These are phyloP conservation scores for Leptobrachium leishanense DNA, from an alignment of 2,113 vertebrate species.

Conservation along the genomic window DNA sequence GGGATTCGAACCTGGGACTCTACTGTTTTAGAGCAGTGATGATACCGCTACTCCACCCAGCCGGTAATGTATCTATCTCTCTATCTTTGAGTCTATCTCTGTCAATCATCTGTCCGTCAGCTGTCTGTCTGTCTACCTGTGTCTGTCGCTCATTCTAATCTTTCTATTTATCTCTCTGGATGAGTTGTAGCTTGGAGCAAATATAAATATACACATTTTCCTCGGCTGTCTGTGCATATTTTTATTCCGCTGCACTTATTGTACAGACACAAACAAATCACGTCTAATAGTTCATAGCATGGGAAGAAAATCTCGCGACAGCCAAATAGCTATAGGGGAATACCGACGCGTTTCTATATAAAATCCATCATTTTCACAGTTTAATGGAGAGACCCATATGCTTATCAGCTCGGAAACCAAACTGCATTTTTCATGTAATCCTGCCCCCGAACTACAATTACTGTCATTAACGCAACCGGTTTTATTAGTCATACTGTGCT, in stretches of 20 bases:
- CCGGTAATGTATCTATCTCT: no score
- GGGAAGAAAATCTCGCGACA: constrained; percentile 3
- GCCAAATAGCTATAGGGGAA: constrained; percentile 32
- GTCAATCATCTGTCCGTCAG: no score
- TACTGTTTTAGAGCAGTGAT: no score
- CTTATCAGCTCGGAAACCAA: constrained; percentile 19
- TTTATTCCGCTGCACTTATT: neutral
- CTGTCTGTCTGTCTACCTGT: no score
- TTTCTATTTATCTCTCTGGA: neutral
- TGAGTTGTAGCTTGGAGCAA: neutral
- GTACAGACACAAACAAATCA: neutral
- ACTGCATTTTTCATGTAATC: constrained; percentile 11
- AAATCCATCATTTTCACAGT: constrained; percentile 28
- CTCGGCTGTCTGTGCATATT: neutral
- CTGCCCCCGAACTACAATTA: constrained; percentile 45
- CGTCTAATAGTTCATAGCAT: constrained; percentile 17
- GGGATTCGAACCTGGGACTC: no score
- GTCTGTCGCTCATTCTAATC: no score
- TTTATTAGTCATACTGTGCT: constrained; percentile 8
- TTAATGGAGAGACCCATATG: constrained; percentile 35
- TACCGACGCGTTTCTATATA: neutral
- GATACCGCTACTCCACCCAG: no score
- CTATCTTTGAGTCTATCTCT: no score
- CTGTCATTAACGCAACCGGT: constrained; percentile 15
- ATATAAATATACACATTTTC: no score